phyloP scores from a whole-genome alignment of 2,888 invertebrate genomes.

The Trisateles emortualis region DNA sequence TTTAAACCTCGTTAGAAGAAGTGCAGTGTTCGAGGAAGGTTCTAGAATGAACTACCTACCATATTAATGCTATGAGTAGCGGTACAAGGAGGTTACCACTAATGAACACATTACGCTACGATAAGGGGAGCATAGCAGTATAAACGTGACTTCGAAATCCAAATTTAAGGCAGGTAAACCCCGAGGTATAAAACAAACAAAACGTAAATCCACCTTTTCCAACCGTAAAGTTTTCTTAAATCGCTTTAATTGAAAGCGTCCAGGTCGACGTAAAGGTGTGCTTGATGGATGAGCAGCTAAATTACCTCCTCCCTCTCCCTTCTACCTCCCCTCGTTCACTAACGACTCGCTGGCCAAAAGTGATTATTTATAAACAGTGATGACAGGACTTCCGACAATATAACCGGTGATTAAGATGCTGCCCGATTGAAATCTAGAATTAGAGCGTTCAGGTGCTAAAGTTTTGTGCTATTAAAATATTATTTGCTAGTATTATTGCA shows the following conservation, averaged over 20 bases:
- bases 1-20: no score
- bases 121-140: no score
- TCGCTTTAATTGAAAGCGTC: constrained; percentile 73
- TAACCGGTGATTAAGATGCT: constrained; percentile 65
- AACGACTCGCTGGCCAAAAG: constrained; percentile 75
- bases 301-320: constrained; percentile 63
- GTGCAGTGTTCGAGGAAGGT: no score
- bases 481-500: neutral
- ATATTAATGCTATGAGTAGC: no score
- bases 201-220: neutral
- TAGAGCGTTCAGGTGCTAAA: constrained; percentile 44
- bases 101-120: no score
- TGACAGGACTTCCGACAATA: constrained; percentile 82
- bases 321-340: constrained; percentile 52
- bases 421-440: constrained; percentile 62
- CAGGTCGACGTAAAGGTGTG: constrained; percentile 72
- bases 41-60: no score
- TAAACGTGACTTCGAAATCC: no score
- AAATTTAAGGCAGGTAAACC: no score
- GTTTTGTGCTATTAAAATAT: constrained; percentile 38
- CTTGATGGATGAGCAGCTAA: constrained; percentile 80
- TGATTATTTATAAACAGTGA: constrained; percentile 77
- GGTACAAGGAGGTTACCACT: no score
- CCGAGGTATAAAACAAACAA: no score
- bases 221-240: constrained; percentile 33